Evolutionary conservation across 1,140 invertebrate genomes (phyloP), one percentile per base, ranked within the genome.

Genomic region (Achatina immaculata): DNA sequence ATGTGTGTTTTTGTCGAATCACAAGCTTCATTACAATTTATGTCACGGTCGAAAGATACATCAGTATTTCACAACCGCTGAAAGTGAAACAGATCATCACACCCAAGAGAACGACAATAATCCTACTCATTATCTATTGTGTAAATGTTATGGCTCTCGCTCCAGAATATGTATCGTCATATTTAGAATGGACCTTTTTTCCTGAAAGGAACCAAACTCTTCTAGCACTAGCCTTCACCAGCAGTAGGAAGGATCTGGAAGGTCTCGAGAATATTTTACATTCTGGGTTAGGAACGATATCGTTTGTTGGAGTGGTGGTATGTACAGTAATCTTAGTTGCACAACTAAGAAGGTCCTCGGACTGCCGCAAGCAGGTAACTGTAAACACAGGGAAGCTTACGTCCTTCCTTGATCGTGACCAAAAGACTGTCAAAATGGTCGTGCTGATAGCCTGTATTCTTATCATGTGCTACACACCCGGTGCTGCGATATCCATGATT

Each of bases 71-170:
- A 21, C 1, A 4, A 31, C 75, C 75, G 6, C 40, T 78, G 11
- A 78, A 78, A 42, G 62, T 65, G 24, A 78, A 78, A 66, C 24
- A 65, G 21, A 28, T 65, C 24, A 58, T 78, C 14, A 78, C 55
- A 24, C 55, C 55, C 2, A 36, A 34, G 2, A 6, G 58, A 58
- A 45, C 62, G 40, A 58, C 43, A 3, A 43, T 65, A 14, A 31
- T 78, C 1, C 3, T 75, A 1, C 19, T 38, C 16, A 28, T 45
- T 16, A 75, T 75, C 16, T 75, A 36, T 31, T 11, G 55, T 21
- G 1, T 75, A 2, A 75, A 55, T 31, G 1, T 75, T 6, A 1
- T 38, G 3, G 31, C 48, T 14, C 48, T 75, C 7, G 16, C 38
- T 21, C 73, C 73, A n/a, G 73, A 58, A 42, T 31, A 31, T 3